Evolutionary conservation across 2,797 vertebrate species (phyloP), one percentile per base, ranked within the genome.

Genomic region (Pogoniulus pusillus): DNA sequence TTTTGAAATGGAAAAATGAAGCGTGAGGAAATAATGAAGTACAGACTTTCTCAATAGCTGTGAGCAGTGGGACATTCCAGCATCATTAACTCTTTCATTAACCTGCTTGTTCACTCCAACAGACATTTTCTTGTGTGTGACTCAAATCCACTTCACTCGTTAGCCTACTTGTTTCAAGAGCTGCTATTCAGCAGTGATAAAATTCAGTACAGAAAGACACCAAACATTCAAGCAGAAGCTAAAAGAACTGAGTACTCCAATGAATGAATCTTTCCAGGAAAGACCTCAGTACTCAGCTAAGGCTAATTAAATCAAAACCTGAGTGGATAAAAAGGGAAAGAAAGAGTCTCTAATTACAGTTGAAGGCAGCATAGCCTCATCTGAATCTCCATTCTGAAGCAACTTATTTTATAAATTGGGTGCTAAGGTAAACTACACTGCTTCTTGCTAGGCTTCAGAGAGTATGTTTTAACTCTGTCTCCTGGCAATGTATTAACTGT

Each of bases 1-100:
- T 95, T 97, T 95, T 96, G 90, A 97, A 96, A 89, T 79, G 83
- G 85, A 93, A 94, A 95, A 93, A 71, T 89, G 92, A 94, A 96
- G 93, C 74, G 82, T 93, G 88, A 95, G 82, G 94, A 91, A 96
- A 95, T 95, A 95, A 96, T 83, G 92, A 96, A 93, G 65, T 69
- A 87, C 90, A 91, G 88, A 81, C 85, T 90, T 94, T 71, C 93
- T 91, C 94, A 94, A 94, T 88, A 94, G 95, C 82, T 92, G 62
- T 64, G 89, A 94, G 77, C 88, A 91, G 81, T 49, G 37, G 83
- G 73, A 84, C 84, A 77, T 57, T 91, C 92, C 91, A 83, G 64
- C 75, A 58, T 63, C 70, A 63, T 49, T 76, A 90, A 90, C 75
- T 82, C 89, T 88, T 92, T 90, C 92, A 54, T 82, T 57, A 71